Evolutionary conservation across 2,888 invertebrate genomes (phyloP), one percentile per base, ranked within the genome.

Genomic region (Macaria liturata): DNA sequence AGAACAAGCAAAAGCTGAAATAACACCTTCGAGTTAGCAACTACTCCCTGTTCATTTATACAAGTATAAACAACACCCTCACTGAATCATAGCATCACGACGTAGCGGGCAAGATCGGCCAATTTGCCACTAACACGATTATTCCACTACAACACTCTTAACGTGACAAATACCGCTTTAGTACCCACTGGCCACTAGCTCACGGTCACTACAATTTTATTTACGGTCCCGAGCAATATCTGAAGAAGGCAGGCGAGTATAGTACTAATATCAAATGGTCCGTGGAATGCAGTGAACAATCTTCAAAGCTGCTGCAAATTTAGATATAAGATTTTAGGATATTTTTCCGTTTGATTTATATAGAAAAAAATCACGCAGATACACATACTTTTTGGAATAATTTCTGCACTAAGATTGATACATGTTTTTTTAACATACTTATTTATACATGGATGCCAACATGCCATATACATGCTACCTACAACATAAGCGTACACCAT

Each of bases 171-270:
- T 62, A 66, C 67, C 74, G 76, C 75, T 79, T 72, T 56, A 56
- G 59, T 60, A 54, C 54, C 59, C 55, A 46, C 46, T 70, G 64
- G 65, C 64, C 60, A 55, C 68, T 72, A 71, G 75, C 75, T 74
- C 71, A 73, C 75, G 72, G 70, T 74, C 68, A 76, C 75, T 80
- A 75, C 81, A 81, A 73, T 84, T 84, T 89, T 91, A 90, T 89
- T 89, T 90, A 90, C 87, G 89, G 81, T 72, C 75, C 71, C 69
- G 75, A 72, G 78, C 81, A 90, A 90, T 91, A 90, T 91, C 89
- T 88, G 79, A 77, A 83, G 86, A 81, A 77, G 81, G 84, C 88
- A 88, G 87, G 60, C 71, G 83, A 79, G 82, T 85, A 81, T 84
- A n/a, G n/a, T n/a, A 88, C 88, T 90, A 89, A 91, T 91, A 91